phyloP scores from a whole-genome alignment of 2,888 invertebrate species.

The Acrobeloides nanus region DNA sequence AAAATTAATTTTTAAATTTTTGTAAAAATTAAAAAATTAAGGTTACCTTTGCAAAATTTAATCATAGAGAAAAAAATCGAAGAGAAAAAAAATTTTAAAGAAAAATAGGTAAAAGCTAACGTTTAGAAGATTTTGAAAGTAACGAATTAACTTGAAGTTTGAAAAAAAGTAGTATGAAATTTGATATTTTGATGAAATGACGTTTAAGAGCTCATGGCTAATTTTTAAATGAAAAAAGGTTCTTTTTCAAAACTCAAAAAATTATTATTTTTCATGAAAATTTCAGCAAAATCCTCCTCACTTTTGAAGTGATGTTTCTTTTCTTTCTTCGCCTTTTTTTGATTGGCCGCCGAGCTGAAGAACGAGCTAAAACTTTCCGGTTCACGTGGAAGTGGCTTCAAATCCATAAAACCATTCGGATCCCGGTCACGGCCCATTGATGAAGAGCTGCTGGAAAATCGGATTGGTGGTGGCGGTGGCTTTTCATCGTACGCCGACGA shows the following conservation, averaged over 20 bases:
- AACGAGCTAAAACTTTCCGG: constrained; percentile 11
- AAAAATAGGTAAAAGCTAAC: constrained; percentile 6
- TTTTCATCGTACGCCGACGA: constrained; percentile 46
- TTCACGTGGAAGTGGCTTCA: constrained; percentile 42
- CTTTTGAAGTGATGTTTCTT: constrained; percentile 24
- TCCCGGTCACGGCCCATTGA: too few relatives aligned
- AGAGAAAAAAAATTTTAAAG: not conserved
- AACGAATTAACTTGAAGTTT: too few relatives aligned
- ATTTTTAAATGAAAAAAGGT: too few relatives aligned
- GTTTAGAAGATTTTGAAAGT: too few relatives aligned
- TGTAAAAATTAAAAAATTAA: too few relatives aligned
- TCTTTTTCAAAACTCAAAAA: too few relatives aligned
- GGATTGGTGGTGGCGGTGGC: constrained; percentile 51
- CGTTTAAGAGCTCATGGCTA: too few relatives aligned
- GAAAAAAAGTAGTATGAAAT: too few relatives aligned
- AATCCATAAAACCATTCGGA: constrained; percentile 23
- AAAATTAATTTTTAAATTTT: too few relatives aligned
- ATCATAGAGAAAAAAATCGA: not conserved
- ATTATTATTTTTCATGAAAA: not conserved
- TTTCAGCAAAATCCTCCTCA: constrained; percentile 2
- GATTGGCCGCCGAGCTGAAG: constrained; percentile 9
- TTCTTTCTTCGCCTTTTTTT: constrained; percentile 27
- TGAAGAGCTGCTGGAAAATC: constrained; percentile 26
- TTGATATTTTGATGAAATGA: too few relatives aligned
- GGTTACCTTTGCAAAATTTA: not conserved